Evolutionary conservation across 2,113 vertebrate species (phyloP).

Genomic region (Peromyscus polionotus): DNA sequence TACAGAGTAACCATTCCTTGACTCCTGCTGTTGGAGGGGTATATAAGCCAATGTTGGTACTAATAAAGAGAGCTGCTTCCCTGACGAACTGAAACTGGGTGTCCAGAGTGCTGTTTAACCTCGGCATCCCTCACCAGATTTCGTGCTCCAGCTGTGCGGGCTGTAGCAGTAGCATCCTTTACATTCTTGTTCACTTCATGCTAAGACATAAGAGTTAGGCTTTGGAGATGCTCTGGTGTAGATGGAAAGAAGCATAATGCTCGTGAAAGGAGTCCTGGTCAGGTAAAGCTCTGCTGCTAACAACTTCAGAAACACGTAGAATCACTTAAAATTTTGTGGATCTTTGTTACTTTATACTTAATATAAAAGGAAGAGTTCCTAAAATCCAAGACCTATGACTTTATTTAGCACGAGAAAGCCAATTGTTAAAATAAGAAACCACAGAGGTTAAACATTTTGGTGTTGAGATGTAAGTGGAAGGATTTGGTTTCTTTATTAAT

Average conservation of each 20-base stretch:
- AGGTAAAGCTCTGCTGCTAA: not conserved
- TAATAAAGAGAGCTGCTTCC: too few relatives aligned
- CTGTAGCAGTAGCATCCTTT: not conserved
- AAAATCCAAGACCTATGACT: slow-evolving; percentile 40
- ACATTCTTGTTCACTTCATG: not conserved
- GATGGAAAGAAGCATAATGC: not conserved
- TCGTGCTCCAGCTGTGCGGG: too few relatives aligned
- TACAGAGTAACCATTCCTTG: too few relatives aligned
- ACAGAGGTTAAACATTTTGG: slow-evolving; percentile 42
- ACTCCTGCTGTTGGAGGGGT: too few relatives aligned
- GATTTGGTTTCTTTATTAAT: slow-evolving; percentile 50
- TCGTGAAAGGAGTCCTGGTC: not conserved
- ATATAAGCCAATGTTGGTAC: too few relatives aligned
- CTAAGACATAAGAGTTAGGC: not conserved
- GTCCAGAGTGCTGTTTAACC: too few relatives aligned
- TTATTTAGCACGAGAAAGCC: slow-evolving; percentile 42
- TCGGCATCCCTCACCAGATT: too few relatives aligned
- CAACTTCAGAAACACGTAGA: slow-evolving; percentile 21
- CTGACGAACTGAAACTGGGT: too few relatives aligned
- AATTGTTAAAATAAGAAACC: slow-evolving; percentile 26
- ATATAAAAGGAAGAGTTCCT: slow-evolving; percentile 48
- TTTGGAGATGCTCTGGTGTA: not conserved
- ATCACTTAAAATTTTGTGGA: not conserved
- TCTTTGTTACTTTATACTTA: not conserved
- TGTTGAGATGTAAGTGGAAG: slow-evolving; percentile 8